Percentiles rank a stretch among this genome's conserved stretches.
Conservation (phyloP, 2,113 vertebrate genomes). For the Leptobrachium ailaonicum region DNA sequence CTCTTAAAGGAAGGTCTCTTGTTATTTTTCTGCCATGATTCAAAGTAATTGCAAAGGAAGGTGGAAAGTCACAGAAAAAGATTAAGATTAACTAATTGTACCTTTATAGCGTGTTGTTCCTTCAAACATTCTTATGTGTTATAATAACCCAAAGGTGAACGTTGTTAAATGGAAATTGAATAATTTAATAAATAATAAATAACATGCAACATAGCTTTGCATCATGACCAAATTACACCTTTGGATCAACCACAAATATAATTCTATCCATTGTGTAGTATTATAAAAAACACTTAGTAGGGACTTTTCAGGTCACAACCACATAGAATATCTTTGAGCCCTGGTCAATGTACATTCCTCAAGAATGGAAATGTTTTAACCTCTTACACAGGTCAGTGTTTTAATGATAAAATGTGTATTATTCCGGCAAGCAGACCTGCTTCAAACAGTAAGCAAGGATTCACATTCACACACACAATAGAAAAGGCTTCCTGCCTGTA, state of each 20-base stretch:
- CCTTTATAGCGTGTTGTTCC: no score
- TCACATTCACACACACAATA: constrained; percentile 31
- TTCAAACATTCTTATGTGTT: no score
- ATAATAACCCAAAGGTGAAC: no score
- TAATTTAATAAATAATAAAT: no score
- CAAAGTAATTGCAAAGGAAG: no score
- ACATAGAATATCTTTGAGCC: neutral
- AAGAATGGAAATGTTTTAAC: neutral
- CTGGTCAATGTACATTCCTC: constrained; percentile 7
- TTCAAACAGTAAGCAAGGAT: constrained; percentile 8
- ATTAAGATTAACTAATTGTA: no score
- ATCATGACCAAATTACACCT: no score
- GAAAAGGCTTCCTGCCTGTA: constrained; percentile 6
- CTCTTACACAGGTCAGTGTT: neutral
- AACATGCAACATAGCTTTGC: no score
- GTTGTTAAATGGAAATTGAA: no score
- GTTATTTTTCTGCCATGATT: no score
- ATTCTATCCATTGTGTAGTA: neutral
- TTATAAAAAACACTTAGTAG: neutral
- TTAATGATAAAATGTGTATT: constrained; percentile 6
- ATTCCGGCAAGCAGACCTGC: constrained; percentile 7
- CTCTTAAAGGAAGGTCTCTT: no score
- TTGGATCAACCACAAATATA: neutral
- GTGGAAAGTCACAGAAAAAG: no score
- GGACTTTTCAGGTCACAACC: neutral